These are phyloP conservation scores for Dendrocincla tyrannina DNA, from an alignment of 2,797 vertebrate genomes.

Conservation along the genomic window DNA sequence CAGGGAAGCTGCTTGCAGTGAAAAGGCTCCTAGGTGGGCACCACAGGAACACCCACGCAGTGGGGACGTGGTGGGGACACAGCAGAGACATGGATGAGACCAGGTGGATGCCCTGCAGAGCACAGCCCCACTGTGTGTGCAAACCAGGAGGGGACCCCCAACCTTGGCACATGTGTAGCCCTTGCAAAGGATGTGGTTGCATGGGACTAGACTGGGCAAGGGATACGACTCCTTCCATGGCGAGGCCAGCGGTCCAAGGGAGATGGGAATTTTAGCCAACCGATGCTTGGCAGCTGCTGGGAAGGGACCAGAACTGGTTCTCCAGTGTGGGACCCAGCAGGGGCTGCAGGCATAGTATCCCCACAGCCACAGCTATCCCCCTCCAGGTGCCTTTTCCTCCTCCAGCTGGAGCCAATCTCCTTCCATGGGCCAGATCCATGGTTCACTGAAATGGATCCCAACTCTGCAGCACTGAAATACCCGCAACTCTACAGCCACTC, in stretches of 20 bases:
- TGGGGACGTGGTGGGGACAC: not conserved
- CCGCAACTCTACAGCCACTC: not conserved
- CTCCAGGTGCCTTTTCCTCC: not conserved
- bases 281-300: not conserved
- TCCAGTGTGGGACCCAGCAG: not conserved
- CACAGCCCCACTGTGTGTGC: not conserved
- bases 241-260: not conserved
- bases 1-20: not conserved
- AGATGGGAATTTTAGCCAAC: not conserved
- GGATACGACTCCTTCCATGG: not conserved
- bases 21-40: not conserved
- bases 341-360: not conserved
- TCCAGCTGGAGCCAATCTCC: not conserved
- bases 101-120: not conserved
- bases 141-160: not conserved
- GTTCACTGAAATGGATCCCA: accelerated
- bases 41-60: not conserved
- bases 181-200: not conserved
- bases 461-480: not conserved
- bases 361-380: not conserved
- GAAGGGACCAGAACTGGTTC: not conserved
- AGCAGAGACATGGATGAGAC: not conserved
- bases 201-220: not conserved
- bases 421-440: not conserved
- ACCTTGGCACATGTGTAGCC: not conserved